Evolutionary conservation across 2,797 vertebrate species (phyloP).

Genomic region (Pterois miles): DNA sequence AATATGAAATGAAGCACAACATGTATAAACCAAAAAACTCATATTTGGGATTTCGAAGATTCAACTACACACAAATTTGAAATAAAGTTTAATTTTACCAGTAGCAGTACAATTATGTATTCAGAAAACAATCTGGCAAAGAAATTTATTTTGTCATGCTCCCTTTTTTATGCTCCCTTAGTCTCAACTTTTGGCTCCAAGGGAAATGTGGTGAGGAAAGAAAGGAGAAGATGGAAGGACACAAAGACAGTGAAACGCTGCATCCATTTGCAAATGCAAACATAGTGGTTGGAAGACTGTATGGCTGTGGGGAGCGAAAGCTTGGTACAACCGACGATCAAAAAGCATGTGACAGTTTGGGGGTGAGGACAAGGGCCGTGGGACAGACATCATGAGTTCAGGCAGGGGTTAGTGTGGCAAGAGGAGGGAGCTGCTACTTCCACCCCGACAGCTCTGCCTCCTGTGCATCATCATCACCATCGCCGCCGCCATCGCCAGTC

Average conservation of each 20-base stretch:
- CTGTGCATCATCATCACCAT: constrained; percentile 19
- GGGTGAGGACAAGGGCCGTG: constrained; percentile 61
- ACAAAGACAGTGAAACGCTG: background rate
- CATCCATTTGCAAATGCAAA: constrained; percentile 24
- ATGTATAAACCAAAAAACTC: background rate
- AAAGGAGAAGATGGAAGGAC: background rate
- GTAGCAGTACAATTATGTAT: background rate
- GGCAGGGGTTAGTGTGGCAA: constrained; percentile 73
- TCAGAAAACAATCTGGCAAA: background rate
- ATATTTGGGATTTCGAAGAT: background rate
- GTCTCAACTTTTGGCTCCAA: background rate
- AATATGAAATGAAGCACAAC: background rate
- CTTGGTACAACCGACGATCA: constrained; percentile 15
- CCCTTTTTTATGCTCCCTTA: too few relatives aligned
- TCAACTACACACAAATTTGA: background rate
- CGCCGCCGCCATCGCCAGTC: background rate
- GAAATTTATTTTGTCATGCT: background rate
- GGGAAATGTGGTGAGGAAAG: background rate
- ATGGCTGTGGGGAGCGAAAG: background rate
- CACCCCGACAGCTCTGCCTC: constrained; percentile 4
- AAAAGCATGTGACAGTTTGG: constrained; percentile 67
- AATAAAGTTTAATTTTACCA: background rate
- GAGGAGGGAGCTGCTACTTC: constrained; percentile 47
- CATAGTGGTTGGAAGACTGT: background rate
- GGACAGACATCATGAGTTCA: constrained; percentile 72